Conservation (phyloP, 2,113 vertebrate species). For the Gymnorhina tibicen region DNA sequence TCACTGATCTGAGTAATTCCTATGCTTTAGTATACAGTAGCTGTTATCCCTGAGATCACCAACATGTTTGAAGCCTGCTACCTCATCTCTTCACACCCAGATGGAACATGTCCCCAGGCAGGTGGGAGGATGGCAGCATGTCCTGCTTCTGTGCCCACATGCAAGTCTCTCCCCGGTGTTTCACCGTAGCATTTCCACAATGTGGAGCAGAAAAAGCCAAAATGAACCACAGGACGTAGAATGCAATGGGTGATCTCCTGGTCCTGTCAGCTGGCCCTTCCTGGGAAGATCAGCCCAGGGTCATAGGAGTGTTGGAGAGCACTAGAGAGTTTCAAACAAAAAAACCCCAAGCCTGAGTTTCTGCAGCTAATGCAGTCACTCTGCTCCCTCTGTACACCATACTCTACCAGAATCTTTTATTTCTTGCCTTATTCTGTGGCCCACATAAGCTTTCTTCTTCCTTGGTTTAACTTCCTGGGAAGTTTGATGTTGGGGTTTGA, state of each 20-base stretch:
- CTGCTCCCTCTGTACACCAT: background rate
- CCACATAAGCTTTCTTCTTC: background rate
- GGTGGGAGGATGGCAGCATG: background rate
- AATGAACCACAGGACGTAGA: background rate
- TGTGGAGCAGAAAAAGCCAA: background rate
- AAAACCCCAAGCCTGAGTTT: background rate
- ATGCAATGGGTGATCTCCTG: background rate
- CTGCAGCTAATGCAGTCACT: background rate
- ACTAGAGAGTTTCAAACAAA: background rate
- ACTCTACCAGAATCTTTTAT: background rate
- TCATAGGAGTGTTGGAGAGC: background rate
- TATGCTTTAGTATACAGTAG: background rate
- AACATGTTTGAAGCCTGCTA: background rate
- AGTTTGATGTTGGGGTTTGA: background rate
- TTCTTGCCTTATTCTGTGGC: background rate
- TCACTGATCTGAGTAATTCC: background rate
- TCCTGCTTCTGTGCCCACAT: background rate
- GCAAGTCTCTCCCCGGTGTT: rapidly evolving
- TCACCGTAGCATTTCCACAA: background rate
- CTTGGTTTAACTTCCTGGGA: background rate
- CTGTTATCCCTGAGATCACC: background rate
- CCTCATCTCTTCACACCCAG: background rate
- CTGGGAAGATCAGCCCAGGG: background rate
- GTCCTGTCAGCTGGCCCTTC: background rate
- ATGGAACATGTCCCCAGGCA: background rate